Conservation (phyloP, 35 echinoderm and acorn worm genomes). For the Ophiothrix spiculata region DNA sequence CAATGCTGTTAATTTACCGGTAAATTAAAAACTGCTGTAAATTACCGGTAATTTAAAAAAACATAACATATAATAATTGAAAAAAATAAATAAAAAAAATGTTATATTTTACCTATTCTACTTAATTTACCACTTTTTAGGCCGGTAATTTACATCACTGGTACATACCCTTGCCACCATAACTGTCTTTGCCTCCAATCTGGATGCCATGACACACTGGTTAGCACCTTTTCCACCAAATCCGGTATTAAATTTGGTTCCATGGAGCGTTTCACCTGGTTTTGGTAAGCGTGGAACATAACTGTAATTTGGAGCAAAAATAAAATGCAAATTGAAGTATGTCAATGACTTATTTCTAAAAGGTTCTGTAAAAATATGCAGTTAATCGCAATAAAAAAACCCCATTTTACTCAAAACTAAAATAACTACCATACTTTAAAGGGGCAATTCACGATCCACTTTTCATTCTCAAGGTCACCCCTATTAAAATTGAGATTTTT, state of each 20-base stretch:
- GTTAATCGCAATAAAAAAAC: background rate
- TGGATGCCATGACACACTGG: constrained; percentile 92
- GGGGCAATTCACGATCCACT: too few species aligned
- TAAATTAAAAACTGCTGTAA: too few species aligned
- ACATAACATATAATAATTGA: background rate
- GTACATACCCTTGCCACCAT: constrained; percentile 82
- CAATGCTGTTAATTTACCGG: too few species aligned
- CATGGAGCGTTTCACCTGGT: constrained; percentile 87
- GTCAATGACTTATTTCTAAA: background rate
- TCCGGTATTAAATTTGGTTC: constrained; percentile 62
- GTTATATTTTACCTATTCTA: too few species aligned
- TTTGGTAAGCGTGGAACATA: constrained; percentile 77
- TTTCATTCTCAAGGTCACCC: too few species aligned
- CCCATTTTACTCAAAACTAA: background rate
- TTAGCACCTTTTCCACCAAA: constrained; percentile 98
- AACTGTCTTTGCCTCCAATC: constrained; percentile 73
- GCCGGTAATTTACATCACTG: too few species aligned
- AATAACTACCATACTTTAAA: background rate
- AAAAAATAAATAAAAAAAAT: background rate
- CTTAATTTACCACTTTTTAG: too few species aligned
- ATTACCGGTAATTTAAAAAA: too few species aligned
- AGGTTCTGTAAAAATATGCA: background rate
- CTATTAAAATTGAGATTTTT: too few species aligned
- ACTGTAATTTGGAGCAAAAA: constrained; percentile 5
- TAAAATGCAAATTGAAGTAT: background rate